Evolutionary conservation across 2,113 vertebrate genomes (phyloP).

Genomic region (Archocentrus centrarchus): DNA sequence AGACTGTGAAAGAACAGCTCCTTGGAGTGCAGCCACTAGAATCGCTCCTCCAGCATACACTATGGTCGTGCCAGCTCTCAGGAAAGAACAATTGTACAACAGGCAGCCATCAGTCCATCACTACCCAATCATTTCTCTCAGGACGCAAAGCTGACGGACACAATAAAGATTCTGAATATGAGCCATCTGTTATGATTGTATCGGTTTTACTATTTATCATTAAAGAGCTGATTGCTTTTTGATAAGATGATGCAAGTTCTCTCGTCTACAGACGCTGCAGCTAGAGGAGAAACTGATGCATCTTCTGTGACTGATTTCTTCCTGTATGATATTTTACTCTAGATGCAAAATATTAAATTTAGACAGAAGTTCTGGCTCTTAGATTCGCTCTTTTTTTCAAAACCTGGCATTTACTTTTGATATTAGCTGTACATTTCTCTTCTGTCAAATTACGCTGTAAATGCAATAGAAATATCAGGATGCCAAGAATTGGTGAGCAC

Average conservation of each 20-base stretch:
- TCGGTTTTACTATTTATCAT: slow-evolving; percentile 27
- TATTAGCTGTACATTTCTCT: not conserved
- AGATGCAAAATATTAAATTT: slow-evolving; percentile 1
- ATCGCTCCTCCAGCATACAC: slow-evolving; percentile 46
- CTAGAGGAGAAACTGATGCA: not conserved
- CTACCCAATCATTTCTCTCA: not conserved
- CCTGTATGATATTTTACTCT: not conserved
- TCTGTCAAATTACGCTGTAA: not conserved
- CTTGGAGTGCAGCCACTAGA: slow-evolving; percentile 66
- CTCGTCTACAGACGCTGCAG: not conserved
- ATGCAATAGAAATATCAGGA: not conserved
- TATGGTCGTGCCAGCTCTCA: slow-evolving; percentile 43
- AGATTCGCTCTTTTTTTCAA: not conserved
- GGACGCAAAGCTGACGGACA: slow-evolving; percentile 2
- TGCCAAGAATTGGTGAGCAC: not conserved
- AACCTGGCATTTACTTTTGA: not conserved
- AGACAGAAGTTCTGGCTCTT: not conserved
- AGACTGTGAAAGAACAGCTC: slow-evolving; percentile 74
- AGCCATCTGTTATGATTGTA: slow-evolving; percentile 26
- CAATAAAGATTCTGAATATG: slow-evolving; percentile 13
- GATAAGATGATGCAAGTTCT: not conserved
- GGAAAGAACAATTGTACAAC: slow-evolving; percentile 44
- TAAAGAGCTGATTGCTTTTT: slow-evolving; percentile 14
- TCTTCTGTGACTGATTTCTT: not conserved
- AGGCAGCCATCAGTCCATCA: slow-evolving; percentile 33